phyloP scores from a whole-genome alignment of 2,888 invertebrate genomes.

The Watsonalla cultraria region DNA sequence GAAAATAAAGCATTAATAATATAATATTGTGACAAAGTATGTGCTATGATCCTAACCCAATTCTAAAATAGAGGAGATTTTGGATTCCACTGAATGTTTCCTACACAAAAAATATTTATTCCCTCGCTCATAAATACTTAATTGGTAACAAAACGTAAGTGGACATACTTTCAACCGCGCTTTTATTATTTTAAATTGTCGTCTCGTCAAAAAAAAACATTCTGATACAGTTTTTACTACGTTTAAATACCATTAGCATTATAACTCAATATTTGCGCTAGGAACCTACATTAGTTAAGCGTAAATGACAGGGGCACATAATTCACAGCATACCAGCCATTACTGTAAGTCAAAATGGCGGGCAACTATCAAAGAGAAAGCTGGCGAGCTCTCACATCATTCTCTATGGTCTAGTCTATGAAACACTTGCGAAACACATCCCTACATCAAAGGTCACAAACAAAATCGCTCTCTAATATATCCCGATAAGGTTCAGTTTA shows the following conservation, averaged over 20 bases:
- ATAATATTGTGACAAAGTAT: too few relatives aligned
- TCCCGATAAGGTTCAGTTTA: constrained; percentile 1
- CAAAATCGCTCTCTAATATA: constrained; percentile 23
- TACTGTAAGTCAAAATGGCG: constrained; percentile 76
- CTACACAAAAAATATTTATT: too few relatives aligned
- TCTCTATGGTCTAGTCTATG: constrained; percentile 65
- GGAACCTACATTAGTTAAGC: constrained; percentile 62
- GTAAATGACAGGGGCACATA: constrained; percentile 64
- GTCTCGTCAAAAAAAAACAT: neutral
- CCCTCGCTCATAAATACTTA: too few relatives aligned
- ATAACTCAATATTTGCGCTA: constrained; percentile 47
- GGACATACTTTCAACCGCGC: too few relatives aligned
- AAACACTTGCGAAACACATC: constrained; percentile 46
- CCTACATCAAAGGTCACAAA: constrained; percentile 24
- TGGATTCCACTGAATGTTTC: too few relatives aligned
- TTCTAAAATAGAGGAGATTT: too few relatives aligned
- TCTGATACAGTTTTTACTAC: neutral
- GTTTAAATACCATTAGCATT: constrained; percentile 49
- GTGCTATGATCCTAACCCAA: too few relatives aligned
- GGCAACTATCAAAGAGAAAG: constrained; percentile 74
- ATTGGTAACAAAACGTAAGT: too few relatives aligned
- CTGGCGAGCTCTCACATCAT: constrained; percentile 70
- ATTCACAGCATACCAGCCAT: constrained; percentile 64
- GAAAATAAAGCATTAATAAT: too few relatives aligned
- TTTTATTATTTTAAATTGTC: neutral